These are phyloP conservation scores for Fulmarus glacialis DNA, from an alignment of 2,113 vertebrate species.

Conservation along the genomic window DNA sequence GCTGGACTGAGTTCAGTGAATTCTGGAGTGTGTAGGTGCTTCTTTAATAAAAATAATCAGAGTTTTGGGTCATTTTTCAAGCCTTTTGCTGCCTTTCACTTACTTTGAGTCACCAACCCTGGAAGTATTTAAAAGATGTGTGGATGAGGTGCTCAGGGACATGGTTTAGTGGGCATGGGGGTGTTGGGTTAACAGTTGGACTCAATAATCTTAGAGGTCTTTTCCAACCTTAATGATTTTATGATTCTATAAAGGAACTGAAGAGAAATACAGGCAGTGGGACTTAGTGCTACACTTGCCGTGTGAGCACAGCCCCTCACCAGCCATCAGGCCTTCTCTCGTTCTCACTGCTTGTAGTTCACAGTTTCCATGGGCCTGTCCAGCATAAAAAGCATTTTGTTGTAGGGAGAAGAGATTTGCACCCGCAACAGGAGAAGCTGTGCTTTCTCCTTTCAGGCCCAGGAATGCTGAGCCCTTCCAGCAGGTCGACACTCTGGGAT, in stretches of 20 bases:
- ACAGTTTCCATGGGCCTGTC: neutral
- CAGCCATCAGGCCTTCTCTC: neutral
- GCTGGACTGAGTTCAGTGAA: neutral
- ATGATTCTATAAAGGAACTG: too few species aligned
- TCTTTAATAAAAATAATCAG: neutral
- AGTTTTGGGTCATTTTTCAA: neutral
- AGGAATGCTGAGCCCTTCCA: neutral
- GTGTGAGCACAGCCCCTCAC: neutral
- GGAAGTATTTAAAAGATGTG: too few species aligned
- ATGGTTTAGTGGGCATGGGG: too few species aligned
- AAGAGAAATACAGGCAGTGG: neutral
- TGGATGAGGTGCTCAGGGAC: too few species aligned
- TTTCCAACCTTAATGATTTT: too few species aligned
- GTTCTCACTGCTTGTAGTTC: neutral
- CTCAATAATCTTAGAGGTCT: too few species aligned
- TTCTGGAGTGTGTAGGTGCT: neutral
- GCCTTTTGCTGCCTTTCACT: neutral
- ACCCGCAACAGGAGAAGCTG: neutral
- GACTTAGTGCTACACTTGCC: neutral
- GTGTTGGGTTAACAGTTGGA: too few species aligned
- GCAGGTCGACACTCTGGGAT: neutral
- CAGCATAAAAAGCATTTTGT: neutral
- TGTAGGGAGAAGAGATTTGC: neutral
- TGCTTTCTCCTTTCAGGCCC: neutral
- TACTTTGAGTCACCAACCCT: too few species aligned